Percentiles rank a stretch among this genome's conserved stretches.
phyloP scores from a whole-genome alignment of 2,113 vertebrate genomes.

The Podiceps cristatus region DNA sequence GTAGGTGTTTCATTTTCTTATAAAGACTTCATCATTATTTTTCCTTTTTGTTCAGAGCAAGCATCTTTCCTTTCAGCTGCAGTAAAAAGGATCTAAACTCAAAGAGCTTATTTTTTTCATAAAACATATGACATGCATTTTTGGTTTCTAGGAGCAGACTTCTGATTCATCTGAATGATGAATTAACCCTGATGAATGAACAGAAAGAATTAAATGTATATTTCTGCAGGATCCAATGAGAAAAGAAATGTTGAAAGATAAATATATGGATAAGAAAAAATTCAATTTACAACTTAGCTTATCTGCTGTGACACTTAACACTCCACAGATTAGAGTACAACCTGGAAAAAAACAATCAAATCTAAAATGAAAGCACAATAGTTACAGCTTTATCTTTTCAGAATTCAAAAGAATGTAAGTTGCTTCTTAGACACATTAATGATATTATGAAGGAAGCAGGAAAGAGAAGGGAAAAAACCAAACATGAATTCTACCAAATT shows the following conservation, averaged over 20 bases:
- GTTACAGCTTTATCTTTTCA: neutral
- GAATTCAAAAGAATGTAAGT: neutral
- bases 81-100: slow-evolving; percentile 2
- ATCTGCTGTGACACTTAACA: slow-evolving; percentile 4
- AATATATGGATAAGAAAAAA: slow-evolving; percentile 13
- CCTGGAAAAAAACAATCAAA: neutral
- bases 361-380: neutral
- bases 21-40: slow-evolving; percentile 39
- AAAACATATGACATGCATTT: neutral
- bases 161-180: neutral
- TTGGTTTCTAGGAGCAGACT: neutral
- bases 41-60: slow-evolving; percentile 9
- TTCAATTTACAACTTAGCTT: neutral
- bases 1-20: slow-evolving; percentile 31
- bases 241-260: neutral
- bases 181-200: neutral
- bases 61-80: neutral
- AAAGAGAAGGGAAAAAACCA: neutral
- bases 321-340: neutral
- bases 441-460: neutral
- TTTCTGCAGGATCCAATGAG: neutral
- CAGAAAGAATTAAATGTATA: neutral
- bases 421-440: neutral
- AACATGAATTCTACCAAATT: neutral
- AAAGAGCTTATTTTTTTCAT: neutral